phyloP scores from a whole-genome alignment of 2,113 vertebrate species.

The Tupaia tana region DNA sequence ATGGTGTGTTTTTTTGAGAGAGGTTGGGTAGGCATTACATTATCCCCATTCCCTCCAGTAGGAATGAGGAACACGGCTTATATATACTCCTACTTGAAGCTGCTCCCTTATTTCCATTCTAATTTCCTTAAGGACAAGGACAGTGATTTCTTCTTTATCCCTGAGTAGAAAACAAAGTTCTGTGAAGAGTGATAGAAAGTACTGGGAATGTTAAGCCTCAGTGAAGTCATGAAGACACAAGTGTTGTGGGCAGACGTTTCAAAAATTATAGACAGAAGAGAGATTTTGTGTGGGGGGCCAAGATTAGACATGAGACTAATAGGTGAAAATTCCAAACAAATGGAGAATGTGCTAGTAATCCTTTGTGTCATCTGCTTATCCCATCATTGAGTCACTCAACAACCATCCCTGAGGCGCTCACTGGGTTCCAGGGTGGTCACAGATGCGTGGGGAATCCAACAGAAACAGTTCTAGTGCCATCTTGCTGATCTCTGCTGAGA shows the following conservation, averaged over 20 bases:
- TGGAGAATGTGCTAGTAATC: neutral
- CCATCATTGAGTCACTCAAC: neutral
- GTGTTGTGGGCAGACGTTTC: neutral
- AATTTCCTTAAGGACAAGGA: slow-evolving; percentile 67
- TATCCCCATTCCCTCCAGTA: neutral
- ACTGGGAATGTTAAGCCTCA: neutral
- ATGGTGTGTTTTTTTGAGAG: neutral
- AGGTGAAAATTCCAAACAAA: neutral
- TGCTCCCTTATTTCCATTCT: slow-evolving; percentile 61
- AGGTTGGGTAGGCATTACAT: neutral
- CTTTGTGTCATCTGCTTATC: neutral
- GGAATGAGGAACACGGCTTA: neutral
- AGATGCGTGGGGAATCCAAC: neutral
- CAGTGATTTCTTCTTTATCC: slow-evolving; percentile 46
- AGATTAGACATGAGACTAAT: neutral
- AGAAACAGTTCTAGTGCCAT: neutral
- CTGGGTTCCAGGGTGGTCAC: neutral
- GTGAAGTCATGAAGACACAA: neutral
- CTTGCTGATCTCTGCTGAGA: too few relatives aligned
- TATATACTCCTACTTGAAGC: neutral
- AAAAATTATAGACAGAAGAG: neutral
- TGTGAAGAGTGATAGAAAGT: slow-evolving; percentile 38
- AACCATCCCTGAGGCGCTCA: neutral
- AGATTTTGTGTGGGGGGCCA: neutral
- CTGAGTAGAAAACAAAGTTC: slow-evolving; percentile 14